Evolutionary conservation across 37 sponge, comb jelly and placozoan genomes (phyloP), one percentile per base, ranked within the genome.

Genomic region (Axinella damicornis): DNA sequence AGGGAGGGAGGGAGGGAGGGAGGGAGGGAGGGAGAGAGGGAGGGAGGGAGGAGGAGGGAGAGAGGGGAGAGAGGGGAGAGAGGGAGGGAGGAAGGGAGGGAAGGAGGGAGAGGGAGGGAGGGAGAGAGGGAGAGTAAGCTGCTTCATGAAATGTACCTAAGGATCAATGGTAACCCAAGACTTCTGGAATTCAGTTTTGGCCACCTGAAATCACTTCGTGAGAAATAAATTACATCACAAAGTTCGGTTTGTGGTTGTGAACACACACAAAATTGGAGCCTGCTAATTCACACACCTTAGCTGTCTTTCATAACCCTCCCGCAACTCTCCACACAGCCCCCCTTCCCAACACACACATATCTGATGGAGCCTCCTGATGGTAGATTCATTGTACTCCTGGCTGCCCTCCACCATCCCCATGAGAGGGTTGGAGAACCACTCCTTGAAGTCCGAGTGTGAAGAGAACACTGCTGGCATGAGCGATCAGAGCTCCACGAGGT

Each of bases 391-490:
- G 79, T 99, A 97, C 75, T 97, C 97, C 82, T 99, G 97, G 54
- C 91, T 97, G 13, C 99, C 99, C 73, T 99, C 99, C 33, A 99
- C 93, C 95, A 99, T 99, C 54, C 96, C 99, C 22, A 93, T 93
- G 57, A 99, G 87, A 61, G 99, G 99, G 75, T 99, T 99, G 31
- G 97, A 93, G 76, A 99, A 99, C 99, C 99, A 99, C 84, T 99
- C 99, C 80, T 89, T 92, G 84, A 99, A 99, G 81, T 97, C 99
- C 21, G 86, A 66, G 73, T 99, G 99, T 20, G 97, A 99, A 15
- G 94, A 86, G 78, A 99, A 99, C 38, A 99, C 92, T 31, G 91
- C 53, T 12, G 99, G 99, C 99, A 99, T 99, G 39, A 99, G 93
- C 18, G 99, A 97, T 97, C 99, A 99, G 58, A 99, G 86, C 81